Base-by-base conservation (phyloP, 2,113 vertebrate genomes). In the Zosterops hypoxanthus region DNA sequence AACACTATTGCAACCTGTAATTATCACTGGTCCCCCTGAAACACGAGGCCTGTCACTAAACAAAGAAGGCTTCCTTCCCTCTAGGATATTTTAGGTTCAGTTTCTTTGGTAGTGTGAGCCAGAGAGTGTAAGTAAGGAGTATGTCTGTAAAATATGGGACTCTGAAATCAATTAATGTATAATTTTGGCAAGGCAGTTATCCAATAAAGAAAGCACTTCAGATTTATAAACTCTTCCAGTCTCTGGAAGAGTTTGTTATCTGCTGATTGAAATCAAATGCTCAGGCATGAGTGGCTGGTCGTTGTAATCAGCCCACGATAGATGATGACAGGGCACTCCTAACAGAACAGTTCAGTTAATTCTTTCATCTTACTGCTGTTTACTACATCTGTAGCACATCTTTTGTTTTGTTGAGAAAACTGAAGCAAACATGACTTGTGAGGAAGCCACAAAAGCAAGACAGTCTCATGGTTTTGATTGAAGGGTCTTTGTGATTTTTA, bases 241-340 rank as follows among this genome's bases (percentile, higher is more conserved):
- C n/a, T 78, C 70, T 91, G 73, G 47, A 71, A 88, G 28, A 78
- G 29, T 89, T 82, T 88, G 49, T 47, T 90, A 55, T 61, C 60
- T 86, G n/a, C 56, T 94, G 90, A 86, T 92, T 92, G 88, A 75
- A 92, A 88, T 88, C 68, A 93, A 94, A 92, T 92, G 79, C 84
- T 82, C 25, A 80, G 55, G 55, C 55, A 13, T 78, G 82, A 44
- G 20, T 81, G 64, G 15, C 79, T 80, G 73, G 26, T 77, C 6
- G 12, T 36, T 90, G 18, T 52, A 24, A 33, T 96, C 90, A 71
- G 49, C 82, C 49, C 28, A 6, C 4, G 25, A 70, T 9, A 49
- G 82, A 57, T 84, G 75, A 80, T 66, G 71, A 68, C 60, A 76
- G 57, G 14, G n/a, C 17, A 2, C 50, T 94, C 46, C 33, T 85